Conservation (phyloP, 2,797 vertebrate species). For the Urosaurus nigricauda region DNA sequence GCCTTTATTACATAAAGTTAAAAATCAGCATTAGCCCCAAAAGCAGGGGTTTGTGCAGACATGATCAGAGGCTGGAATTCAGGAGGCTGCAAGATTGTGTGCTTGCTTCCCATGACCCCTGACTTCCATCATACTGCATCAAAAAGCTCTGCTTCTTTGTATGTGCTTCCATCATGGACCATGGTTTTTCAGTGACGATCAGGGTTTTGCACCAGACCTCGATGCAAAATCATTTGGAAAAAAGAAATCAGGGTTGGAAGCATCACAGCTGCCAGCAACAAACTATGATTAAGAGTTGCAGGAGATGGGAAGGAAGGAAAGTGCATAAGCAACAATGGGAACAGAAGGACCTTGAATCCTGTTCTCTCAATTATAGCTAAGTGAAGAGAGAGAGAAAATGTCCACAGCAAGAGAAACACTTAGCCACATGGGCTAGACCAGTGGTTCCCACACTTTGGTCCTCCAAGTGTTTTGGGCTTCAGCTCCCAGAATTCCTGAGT, state of each 20-base stretch:
- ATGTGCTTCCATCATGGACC: neutral
- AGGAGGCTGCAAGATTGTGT: neutral
- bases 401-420: too few relatives aligned
- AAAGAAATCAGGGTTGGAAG: neutral
- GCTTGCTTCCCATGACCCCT: neutral
- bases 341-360: neutral
- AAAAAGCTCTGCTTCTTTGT: neutral
- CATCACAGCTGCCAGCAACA: neutral
- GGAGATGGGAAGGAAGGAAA: rapidly evolving
- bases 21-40: neutral
- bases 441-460: too few relatives aligned
- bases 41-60: neutral
- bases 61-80: neutral
- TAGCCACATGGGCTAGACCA: too few relatives aligned
- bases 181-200: neutral
- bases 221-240: neutral
- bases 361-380: neutral
- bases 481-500: too few relatives aligned
- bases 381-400: too few relatives aligned
- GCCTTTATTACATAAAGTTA: neutral
- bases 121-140: neutral
- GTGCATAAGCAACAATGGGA: neutral
- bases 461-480: too few relatives aligned
- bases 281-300: too few relatives aligned
- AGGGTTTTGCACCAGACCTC: neutral